Evolutionary conservation across 2,113 vertebrate genomes (phyloP).

Genomic region (Centrocercus urophasianus): DNA sequence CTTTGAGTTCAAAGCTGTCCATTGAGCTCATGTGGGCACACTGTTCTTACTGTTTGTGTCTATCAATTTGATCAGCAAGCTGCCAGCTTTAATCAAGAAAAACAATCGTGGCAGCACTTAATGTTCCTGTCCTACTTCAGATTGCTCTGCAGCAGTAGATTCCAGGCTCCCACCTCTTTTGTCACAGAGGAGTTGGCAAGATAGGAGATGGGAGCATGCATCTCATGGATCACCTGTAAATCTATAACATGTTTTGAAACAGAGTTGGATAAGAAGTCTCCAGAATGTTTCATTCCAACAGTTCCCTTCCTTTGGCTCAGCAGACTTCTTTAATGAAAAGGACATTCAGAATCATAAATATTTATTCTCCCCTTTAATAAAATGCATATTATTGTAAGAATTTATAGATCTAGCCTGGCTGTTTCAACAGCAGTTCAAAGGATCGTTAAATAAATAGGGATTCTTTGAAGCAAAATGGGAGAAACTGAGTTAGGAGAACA

Average conservation of each 20-base stretch:
- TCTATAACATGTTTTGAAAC: neutral
- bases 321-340: neutral
- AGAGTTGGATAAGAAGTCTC: neutral
- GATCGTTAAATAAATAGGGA: neutral
- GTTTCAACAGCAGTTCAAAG: neutral
- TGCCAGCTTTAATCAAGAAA: neutral
- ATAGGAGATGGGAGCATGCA: neutral
- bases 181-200: neutral
- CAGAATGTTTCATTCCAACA: neutral
- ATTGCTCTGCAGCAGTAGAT: neutral
- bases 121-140: neutral
- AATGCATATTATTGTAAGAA: neutral
- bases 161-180: neutral
- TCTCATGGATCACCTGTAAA: neutral
- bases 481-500: neutral
- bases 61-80: neutral
- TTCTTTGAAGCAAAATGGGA: neutral
- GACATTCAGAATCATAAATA: neutral
- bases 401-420: neutral
- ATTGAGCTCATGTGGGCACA: neutral
- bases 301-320: neutral
- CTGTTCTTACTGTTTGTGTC: neutral
- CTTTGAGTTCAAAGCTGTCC: neutral
- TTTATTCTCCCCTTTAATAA: neutral
- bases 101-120: neutral